Base-by-base conservation (phyloP, 2,113 vertebrate genomes). In the Potamarius usumacintae region DNA sequence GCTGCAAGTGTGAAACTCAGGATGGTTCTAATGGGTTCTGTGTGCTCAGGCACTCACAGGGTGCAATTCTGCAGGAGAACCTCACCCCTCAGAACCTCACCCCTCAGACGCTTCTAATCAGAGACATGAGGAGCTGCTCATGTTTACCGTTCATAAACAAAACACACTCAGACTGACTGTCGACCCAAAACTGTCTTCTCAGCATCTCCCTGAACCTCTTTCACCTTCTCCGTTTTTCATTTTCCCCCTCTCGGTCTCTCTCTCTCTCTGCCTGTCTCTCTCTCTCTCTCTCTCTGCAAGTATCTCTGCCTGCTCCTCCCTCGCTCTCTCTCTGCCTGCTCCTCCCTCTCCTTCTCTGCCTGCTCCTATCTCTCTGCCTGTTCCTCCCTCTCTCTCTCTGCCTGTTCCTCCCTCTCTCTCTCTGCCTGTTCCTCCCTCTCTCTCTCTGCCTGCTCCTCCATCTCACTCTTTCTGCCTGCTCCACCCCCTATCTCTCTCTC, bases 111-210 rank as follows among this genome's bases (percentile, higher is more conserved):
- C 62, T n/a, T 18, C 1, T 7, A 10, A 17, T 57, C 14, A n/a
- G 22, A n/a, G 42, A 42, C 42, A 42, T 42, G 42, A 42, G 42
- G 4, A 91, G 92, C 91, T 93, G 92, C 92, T 94, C 91, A 92
- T 94, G 92, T 94, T 94, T 94, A 94, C 90, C 91, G 93, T 93
- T 94, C 92, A 93, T 94, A 93, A 94, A 94, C 93, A 94, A 94
- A 93, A 93, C 93, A 93, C 93, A 95, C 91, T 91, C 90, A 90
- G 55, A 1, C 55, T 57, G 55, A 1, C 55, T 57, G 55, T 17
- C 3, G 15, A 72, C 30, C 27, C 57, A 11, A 25, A 48, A 18
- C 65, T 63, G 34, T 34, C 14, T 60, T 60, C 58, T 20, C 58
- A 60, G 20, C 3, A 1, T 20, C 58, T 60, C 17, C 58, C 58